Evolutionary conservation across 1,140 invertebrate genomes (phyloP).

Genomic region (Drosophila setifemur): DNA sequence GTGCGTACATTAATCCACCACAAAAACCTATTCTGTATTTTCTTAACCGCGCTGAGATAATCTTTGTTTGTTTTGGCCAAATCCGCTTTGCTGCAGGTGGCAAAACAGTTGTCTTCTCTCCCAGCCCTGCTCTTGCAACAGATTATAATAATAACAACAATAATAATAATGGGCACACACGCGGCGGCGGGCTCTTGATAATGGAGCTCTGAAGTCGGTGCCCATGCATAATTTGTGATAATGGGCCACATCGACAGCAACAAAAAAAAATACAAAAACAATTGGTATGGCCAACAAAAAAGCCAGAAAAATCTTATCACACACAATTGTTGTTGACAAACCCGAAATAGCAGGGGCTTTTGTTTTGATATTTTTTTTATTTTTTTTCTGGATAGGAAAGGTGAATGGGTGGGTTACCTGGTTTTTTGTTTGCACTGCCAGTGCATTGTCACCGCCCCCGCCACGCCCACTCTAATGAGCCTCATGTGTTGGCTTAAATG

Average conservation of each 20-base stretch:
- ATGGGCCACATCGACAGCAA: constrained; percentile 13
- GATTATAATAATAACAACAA: constrained; percentile 12
- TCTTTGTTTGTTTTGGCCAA: not conserved
- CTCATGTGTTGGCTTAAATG: constrained; percentile 46
- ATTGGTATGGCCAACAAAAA: not conserved
- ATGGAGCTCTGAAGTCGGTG: not conserved
- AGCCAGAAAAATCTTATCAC: constrained; percentile 29
- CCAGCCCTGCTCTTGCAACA: constrained; percentile 7
- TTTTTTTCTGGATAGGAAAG: not conserved
- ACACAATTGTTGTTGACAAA: constrained; percentile 39
- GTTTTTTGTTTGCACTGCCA: constrained; percentile 6
- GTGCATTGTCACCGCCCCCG: not conserved
- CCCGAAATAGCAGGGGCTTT: too few relatives aligned
- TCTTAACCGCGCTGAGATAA: not conserved
- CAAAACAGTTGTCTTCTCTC: not conserved
- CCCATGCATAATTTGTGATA: constrained; percentile 32
- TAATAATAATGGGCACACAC: not conserved
- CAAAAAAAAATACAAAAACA: constrained; percentile 2
- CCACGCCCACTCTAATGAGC: constrained; percentile 26
- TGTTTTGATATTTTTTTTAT: too few relatives aligned
- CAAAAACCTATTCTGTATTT: not conserved
- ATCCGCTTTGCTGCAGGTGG: constrained; percentile 6
- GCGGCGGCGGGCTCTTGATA: not conserved
- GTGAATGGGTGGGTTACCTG: constrained; percentile 12
- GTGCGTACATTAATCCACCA: too few relatives aligned